phyloP scores from a whole-genome alignment of 2,797 vertebrate genomes.

The Manis javanica region DNA sequence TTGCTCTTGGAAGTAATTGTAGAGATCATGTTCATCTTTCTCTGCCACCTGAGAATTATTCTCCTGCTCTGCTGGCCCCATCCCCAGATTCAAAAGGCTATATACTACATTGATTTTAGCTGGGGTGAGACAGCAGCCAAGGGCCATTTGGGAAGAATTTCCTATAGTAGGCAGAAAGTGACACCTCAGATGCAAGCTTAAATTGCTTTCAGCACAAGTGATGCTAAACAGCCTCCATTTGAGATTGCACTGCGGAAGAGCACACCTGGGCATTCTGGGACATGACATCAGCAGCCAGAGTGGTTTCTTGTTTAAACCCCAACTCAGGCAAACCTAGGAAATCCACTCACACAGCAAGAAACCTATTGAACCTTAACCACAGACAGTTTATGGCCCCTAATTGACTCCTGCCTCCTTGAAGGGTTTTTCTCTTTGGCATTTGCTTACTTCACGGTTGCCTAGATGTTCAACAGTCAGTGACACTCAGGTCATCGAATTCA shows the following conservation, averaged over 20 bases:
- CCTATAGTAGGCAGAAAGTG: conserved; percentile 66
- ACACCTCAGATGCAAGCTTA: conserved; percentile 52
- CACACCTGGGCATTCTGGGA: conserved; percentile 58
- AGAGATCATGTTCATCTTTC: conserved; percentile 1
- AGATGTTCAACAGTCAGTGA: neutral
- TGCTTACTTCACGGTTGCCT: conserved; percentile 24
- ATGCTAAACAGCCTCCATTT: conserved; percentile 35
- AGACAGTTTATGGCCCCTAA: neutral
- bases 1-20: neutral
- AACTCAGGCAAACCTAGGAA: neutral
- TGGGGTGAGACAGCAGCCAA: conserved; percentile 58
- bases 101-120: conserved; percentile 62
- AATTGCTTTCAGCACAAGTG: conserved; percentile 55
- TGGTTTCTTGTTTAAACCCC: conserved; percentile 3
- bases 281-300: neutral
- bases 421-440: conserved; percentile 33
- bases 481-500: neutral
- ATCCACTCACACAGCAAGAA: conserved; percentile 40
- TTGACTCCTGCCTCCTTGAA: conserved; percentile 59
- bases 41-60: neutral
- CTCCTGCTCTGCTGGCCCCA: conserved; percentile 42
- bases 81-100: conserved; percentile 58
- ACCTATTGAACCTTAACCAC: neutral
- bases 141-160: conserved; percentile 75
- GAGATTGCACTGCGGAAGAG: neutral